These are phyloP conservation scores for Hirtodrosophila trivittata DNA, from an alignment of 2,888 invertebrate genomes.

Conservation along the genomic window DNA sequence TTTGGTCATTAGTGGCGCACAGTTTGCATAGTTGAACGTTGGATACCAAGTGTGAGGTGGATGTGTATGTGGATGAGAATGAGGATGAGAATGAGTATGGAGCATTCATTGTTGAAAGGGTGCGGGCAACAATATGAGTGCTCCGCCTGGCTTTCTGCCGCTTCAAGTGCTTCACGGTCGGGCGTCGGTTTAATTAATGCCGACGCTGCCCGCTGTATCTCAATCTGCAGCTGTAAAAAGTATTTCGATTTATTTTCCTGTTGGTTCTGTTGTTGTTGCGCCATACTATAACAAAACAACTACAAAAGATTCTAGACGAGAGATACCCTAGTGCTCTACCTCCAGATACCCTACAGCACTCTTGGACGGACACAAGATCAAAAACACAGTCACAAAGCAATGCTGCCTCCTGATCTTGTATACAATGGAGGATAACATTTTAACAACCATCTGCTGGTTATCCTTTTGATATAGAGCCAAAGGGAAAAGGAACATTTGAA, in stretches of 20 bases:
- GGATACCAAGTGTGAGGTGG: not conserved
- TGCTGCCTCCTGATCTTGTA: too few relatives aligned
- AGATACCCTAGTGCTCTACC: too few relatives aligned
- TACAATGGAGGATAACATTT: too few relatives aligned
- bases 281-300: conserved; percentile 48
- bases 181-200: conserved; percentile 67
- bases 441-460: too few relatives aligned
- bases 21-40: conserved; percentile 16
- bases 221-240: conserved; percentile 65
- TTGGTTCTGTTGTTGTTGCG: conserved; percentile 49
- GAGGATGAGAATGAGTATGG: not conserved
- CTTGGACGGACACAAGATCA: too few relatives aligned
- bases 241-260: conserved; percentile 64
- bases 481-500: too few relatives aligned
- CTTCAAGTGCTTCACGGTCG: conserved; percentile 32
- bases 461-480: too few relatives aligned
- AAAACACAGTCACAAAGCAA: too few relatives aligned
- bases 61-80: conserved; percentile 1
- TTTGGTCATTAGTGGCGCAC: conserved; percentile 63
- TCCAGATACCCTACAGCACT: conserved; percentile 7
- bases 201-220: conserved; percentile 39
- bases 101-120: conserved; percentile 20
- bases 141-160: not conserved
- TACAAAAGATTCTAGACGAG: not conserved
- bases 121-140: conserved; percentile 12